phyloP scores from a whole-genome alignment of 2,888 invertebrate species.

The Ctena decussata region DNA sequence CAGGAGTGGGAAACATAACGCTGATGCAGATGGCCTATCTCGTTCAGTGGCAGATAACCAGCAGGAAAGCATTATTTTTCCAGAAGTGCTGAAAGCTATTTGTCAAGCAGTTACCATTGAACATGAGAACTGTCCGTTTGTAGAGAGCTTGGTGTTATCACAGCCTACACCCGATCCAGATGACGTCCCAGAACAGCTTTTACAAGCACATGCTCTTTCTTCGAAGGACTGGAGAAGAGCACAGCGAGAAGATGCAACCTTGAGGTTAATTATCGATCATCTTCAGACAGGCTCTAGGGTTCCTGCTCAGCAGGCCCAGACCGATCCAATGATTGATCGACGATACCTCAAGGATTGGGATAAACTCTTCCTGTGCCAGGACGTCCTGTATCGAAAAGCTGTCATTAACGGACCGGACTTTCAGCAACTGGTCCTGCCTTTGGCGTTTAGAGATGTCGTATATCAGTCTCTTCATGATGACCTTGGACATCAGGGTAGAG shows the following conservation, averaged over 20 bases:
- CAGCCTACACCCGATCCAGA: not conserved
- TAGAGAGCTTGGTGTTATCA: not conserved
- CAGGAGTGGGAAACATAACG: not conserved
- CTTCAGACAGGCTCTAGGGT: slow-evolving; percentile 4
- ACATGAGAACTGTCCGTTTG: not conserved
- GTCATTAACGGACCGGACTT: not conserved
- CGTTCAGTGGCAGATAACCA: not conserved
- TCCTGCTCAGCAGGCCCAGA: not conserved
- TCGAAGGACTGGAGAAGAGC: not conserved
- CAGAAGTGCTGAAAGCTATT: not conserved
- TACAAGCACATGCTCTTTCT: not conserved
- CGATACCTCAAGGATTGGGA: slow-evolving; percentile 16
- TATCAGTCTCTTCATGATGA: not conserved
- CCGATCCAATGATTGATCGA: not conserved
- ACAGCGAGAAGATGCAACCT: not conserved
- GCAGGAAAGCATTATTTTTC: not conserved
- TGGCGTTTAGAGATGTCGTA: not conserved
- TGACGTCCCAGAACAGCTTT: not conserved
- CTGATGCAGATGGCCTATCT: slow-evolving; percentile 7
- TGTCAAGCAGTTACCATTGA: not conserved
- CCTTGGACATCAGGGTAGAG: slow-evolving; percentile 12
- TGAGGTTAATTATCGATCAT: not conserved
- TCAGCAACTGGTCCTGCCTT: not conserved
- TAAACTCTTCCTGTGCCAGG: not conserved
- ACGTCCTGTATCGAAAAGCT: not conserved